Evolutionary conservation across 1,140 invertebrate species (phyloP).

Genomic region (Argopecten irradians): DNA sequence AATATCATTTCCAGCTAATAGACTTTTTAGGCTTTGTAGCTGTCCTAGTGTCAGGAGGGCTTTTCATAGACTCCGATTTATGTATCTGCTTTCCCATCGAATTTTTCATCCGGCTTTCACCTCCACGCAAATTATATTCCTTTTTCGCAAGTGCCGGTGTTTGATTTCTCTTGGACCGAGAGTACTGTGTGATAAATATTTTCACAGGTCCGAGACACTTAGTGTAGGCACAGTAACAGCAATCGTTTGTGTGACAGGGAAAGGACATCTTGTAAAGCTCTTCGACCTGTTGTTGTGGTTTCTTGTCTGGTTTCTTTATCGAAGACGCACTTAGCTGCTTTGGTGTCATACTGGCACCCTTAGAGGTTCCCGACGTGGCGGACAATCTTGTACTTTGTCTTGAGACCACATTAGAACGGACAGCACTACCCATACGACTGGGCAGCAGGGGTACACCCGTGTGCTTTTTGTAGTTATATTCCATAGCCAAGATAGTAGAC

Average conservation of each 20-base stretch:
- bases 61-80: background rate
- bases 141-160: background rate
- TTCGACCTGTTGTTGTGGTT: background rate
- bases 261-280: background rate
- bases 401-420: background rate
- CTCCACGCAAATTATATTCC: background rate
- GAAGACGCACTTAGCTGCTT: background rate
- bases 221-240: background rate
- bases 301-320: background rate
- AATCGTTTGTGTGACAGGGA: slow-evolving; percentile 5
- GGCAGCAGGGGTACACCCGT: background rate
- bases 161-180: background rate
- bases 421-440: background rate
- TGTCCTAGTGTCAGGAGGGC: background rate
- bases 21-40: background rate
- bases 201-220: background rate
- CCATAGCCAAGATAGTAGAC: background rate
- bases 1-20: background rate
- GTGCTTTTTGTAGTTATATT: background rate
- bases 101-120: background rate
- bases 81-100: background rate
- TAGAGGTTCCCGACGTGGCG: background rate
- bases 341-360: background rate
- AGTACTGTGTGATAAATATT: background rate
- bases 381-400: background rate